These are phyloP conservation scores for Bellardia pandia DNA, from an alignment of 2,888 invertebrate genomes.

Conservation along the genomic window DNA sequence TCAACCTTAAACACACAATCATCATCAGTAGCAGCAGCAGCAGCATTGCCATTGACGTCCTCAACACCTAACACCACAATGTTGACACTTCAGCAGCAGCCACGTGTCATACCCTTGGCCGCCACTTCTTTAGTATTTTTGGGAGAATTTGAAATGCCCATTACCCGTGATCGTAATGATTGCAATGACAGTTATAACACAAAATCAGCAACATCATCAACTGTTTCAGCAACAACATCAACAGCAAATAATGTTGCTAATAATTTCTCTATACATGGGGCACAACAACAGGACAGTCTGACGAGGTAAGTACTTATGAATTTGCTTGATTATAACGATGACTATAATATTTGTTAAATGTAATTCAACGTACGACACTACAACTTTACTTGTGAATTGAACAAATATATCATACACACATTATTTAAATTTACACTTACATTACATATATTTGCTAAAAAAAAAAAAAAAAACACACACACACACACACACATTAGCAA, in stretches of 20 bases:
- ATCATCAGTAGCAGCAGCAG: background rate
- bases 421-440: too few species aligned
- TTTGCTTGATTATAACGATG: background rate
- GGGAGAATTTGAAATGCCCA: slow-evolving; percentile 81
- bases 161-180: slow-evolving; percentile 74
- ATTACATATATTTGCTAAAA: too few species aligned
- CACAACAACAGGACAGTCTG: slow-evolving; percentile 23
- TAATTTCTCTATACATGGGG: slow-evolving; percentile 10
- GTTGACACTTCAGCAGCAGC: slow-evolving; percentile 26
- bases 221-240: background rate
- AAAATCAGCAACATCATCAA: background rate
- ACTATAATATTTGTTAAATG: too few species aligned
- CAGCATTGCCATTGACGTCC: background rate
- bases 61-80: slow-evolving; percentile 14
- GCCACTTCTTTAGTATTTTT: slow-evolving; percentile 79
- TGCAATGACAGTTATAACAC: slow-evolving; percentile 26
- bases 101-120: slow-evolving; percentile 76
- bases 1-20: background rate
- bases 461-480: too few species aligned
- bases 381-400: too few species aligned
- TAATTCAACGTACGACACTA: too few species aligned
- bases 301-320: slow-evolving; percentile 48
- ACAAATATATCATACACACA: too few species aligned
- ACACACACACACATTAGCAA: too few species aligned
- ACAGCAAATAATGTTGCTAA: background rate